Percentiles rank a stretch among this genome's conserved stretches.
These are phyloP conservation scores for Ameiurus melas DNA, from an alignment of 2,113 vertebrate species.

Conservation along the genomic window DNA sequence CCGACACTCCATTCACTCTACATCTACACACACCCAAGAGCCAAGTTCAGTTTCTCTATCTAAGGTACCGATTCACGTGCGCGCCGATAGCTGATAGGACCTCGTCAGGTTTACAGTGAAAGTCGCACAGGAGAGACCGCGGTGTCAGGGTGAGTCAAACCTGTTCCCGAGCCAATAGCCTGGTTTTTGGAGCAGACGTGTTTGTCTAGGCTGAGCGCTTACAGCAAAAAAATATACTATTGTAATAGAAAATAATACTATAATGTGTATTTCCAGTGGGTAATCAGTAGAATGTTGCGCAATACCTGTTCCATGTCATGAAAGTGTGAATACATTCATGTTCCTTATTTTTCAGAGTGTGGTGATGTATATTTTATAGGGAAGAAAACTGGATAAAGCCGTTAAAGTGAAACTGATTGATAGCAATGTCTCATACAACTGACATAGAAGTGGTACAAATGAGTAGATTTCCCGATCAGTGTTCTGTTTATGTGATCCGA, in stretches of 20 bases:
- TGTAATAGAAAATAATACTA: background rate
- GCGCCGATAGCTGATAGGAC: background rate
- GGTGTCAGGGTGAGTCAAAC: background rate
- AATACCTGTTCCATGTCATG: background rate
- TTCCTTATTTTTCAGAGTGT: background rate
- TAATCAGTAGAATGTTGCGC: background rate
- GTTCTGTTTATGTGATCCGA: background rate
- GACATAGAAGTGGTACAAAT: background rate
- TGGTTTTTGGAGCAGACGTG: background rate
- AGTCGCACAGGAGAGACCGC: slow-evolving; percentile 3
- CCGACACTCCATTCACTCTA: background rate
- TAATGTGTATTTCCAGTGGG: background rate
- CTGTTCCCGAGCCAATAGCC: background rate
- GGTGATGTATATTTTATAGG: background rate
- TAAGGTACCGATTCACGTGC: background rate
- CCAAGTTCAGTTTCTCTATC: background rate
- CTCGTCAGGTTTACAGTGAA: background rate
- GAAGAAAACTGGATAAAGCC: background rate
- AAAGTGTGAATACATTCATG: background rate
- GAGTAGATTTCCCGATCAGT: background rate
- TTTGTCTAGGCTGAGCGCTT: background rate
- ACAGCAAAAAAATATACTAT: background rate
- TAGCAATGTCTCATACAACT: background rate
- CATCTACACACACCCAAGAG: background rate
- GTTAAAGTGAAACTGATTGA: background rate